phyloP scores from a whole-genome alignment of 2,113 vertebrate genomes.

The Fregata magnificens region DNA sequence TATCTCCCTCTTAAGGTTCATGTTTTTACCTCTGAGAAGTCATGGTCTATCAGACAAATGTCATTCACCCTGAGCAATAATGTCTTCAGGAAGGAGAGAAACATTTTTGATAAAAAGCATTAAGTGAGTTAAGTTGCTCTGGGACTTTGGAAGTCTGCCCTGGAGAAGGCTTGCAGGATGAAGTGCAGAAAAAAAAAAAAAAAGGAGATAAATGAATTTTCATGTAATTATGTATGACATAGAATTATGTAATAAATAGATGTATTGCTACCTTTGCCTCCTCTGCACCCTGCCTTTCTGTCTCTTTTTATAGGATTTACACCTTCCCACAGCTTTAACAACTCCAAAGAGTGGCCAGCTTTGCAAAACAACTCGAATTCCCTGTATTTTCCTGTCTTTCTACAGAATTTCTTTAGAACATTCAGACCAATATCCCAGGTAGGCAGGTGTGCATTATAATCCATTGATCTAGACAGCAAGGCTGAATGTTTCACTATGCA shows the following conservation, averaged over 20 bases:
- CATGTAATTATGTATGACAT: too few species aligned
- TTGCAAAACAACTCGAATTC: neutral
- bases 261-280: neutral
- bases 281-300: neutral
- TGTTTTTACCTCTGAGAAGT: neutral
- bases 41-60: neutral
- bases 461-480: neutral
- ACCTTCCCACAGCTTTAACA: neutral
- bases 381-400: neutral
- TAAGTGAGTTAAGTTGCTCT: neutral
- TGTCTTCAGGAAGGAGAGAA: neutral
- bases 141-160: neutral
- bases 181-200: neutral
- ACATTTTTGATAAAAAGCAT: neutral
- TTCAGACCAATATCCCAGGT: neutral
- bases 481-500: neutral
- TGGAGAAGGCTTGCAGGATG: neutral
- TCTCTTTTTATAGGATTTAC: neutral
- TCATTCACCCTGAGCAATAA: neutral
- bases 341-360: neutral
- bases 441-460: fast-evolving
- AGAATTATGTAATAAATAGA: neutral
- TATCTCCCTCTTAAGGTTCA: neutral
- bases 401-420: neutral
- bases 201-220: neutral